phyloP scores from a whole-genome alignment of 2,888 invertebrate species.

The Watsonalla binaria region DNA sequence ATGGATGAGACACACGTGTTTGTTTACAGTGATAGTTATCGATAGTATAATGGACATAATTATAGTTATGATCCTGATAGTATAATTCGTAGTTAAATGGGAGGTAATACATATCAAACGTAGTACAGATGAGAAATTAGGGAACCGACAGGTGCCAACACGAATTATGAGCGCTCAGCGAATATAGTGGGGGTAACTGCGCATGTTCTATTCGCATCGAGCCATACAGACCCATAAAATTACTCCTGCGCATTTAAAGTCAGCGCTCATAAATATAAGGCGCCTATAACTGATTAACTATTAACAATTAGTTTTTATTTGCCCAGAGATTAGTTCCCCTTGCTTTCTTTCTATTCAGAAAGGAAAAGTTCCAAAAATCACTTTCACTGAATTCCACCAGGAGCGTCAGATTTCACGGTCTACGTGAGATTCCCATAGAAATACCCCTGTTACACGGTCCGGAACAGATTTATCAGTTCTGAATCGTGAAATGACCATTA shows the following conservation, averaged over 20 bases:
- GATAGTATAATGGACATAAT: not conserved
- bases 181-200: no score
- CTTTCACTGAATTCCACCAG: constrained; percentile 43
- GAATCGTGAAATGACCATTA: constrained; percentile 34
- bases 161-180: no score
- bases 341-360: constrained; percentile 19
- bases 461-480: constrained; percentile 51
- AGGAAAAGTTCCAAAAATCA: constrained; percentile 41
- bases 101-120: not conserved
- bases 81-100: not conserved
- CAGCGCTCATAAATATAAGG: no score
- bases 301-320: no score
- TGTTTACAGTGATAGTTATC: constrained; percentile 1
- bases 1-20: constrained; percentile 34
- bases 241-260: no score
- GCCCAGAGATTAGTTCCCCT: not conserved
- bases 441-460: constrained; percentile 35
- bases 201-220: no score
- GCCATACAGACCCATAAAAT: no score
- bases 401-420: constrained; percentile 46
- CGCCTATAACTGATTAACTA: no score
- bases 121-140: no score
- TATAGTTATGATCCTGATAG: constrained; percentile 5
- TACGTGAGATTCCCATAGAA: constrained; percentile 40
- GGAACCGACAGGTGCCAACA: no score